phyloP scores from a whole-genome alignment of 1,140 invertebrate genomes.

The Achatina immaculata region DNA sequence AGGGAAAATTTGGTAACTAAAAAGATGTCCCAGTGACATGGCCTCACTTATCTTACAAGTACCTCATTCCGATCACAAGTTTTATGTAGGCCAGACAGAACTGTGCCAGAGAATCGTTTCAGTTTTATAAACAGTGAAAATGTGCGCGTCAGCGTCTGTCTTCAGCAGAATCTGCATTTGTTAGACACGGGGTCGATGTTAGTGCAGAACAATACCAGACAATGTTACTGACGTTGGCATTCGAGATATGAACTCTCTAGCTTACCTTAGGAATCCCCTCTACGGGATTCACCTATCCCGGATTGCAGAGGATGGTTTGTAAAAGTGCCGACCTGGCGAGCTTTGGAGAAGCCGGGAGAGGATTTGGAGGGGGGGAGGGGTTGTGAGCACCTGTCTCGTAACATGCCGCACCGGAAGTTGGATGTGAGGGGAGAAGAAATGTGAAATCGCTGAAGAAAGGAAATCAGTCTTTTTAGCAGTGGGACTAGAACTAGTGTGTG shows the following conservation, averaged over 20 bases:
- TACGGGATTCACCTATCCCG: neutral
- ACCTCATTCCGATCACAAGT: too few relatives aligned
- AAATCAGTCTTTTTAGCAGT: too few relatives aligned
- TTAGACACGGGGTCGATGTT: too few relatives aligned
- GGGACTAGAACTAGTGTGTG: neutral
- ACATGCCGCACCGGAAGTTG: conserved; percentile 1
- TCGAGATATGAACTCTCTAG: neutral
- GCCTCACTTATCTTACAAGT: too few relatives aligned
- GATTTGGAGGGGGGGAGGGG: neutral
- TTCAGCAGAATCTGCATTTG: too few relatives aligned
- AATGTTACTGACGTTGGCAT: neutral
- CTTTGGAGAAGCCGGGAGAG: neutral
- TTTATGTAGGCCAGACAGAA: too few relatives aligned
- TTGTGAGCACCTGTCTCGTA: neutral
- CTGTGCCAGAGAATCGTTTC: too few relatives aligned
- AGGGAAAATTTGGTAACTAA: too few relatives aligned
- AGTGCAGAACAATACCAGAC: neutral
- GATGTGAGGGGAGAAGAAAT: neutral
- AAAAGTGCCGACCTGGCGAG: neutral
- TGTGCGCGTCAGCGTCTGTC: too few relatives aligned
- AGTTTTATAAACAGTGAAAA: too few relatives aligned
- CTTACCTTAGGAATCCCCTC: neutral
- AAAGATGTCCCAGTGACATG: too few relatives aligned
- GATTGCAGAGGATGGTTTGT: neutral
- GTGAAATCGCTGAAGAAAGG: too few relatives aligned